Percentiles rank a stretch among this genome's conserved stretches.
Evolutionary conservation across 2,888 invertebrate genomes (phyloP).

Genomic region (Germaria angustata): DNA sequence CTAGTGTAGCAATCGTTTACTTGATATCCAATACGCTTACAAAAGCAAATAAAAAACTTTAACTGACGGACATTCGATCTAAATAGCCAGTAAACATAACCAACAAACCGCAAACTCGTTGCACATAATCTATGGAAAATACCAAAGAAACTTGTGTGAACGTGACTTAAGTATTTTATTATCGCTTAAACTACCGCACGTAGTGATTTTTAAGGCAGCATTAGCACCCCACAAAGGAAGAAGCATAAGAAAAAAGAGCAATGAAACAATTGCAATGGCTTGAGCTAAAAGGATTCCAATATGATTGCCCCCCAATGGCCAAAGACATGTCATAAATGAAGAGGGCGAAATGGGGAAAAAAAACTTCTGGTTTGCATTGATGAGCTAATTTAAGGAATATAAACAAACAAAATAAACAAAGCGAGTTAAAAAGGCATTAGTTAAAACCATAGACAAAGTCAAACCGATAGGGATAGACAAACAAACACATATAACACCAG

Average conservation of each 20-base stretch:
- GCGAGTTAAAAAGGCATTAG: not conserved
- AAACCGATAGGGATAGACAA: not conserved
- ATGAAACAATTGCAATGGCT: constrained; percentile 65
- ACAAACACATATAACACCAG: not conserved
- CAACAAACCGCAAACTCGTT: constrained; percentile 9
- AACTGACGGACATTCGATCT: constrained; percentile 30
- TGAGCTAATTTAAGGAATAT: constrained; percentile 66
- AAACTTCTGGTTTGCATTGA: constrained; percentile 68
- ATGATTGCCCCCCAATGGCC: constrained; percentile 72
- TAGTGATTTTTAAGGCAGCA: constrained; percentile 66
- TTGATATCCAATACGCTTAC: not conserved
- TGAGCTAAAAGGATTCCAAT: constrained; percentile 72
- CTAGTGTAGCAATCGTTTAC: no score
- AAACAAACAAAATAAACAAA: constrained; percentile 11
- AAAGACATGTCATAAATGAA: constrained; percentile 35
- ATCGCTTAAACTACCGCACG: constrained; percentile 72
- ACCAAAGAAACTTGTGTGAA: constrained; percentile 69
- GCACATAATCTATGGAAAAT: constrained; percentile 49
- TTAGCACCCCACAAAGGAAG: constrained; percentile 64
- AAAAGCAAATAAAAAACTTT: not conserved
- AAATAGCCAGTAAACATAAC: constrained; percentile 17
- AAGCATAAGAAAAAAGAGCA: not conserved
- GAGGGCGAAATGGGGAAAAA: not conserved
- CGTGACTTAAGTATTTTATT: constrained; percentile 78
- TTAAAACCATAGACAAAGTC: not conserved